Evolutionary conservation across 1,140 invertebrate genomes (phyloP), one percentile per base, ranked within the genome.

Genomic region (Hyles euphorbiae): DNA sequence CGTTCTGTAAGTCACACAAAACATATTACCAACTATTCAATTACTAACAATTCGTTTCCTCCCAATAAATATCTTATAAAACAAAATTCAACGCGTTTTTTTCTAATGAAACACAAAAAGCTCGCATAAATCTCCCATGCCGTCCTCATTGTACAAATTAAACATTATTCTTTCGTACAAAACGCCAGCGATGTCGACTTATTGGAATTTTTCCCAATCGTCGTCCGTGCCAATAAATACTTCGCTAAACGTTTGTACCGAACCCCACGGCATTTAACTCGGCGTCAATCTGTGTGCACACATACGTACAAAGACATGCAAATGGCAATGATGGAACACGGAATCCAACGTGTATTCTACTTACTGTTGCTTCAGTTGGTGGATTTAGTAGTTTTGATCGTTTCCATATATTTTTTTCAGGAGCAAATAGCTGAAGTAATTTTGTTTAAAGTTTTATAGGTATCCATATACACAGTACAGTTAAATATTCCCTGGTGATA

Each of bases 131-230:
- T 85, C 76, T 74, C 68, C 58, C 58, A 63, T 65, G 53, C 71
- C 56, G 65, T 68, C 44, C 63, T 68, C 67, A 70, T 75, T 68
- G 76, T 61, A 65, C 81, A 87, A 87, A 87, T 87, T 87, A 87
- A 87, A 87, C 82, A 79, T 87, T 87, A 84, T 85, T 87, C 83
- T 85, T 80, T 81, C 72, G 71, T 75, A 40, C 75, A 73, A 58
- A 79, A 82, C 84, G 81, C 81, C 75, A 58, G 55, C 56, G 48
- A 46, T 52, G 5, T 32, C 50, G 61, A 56, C 47, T 76, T 87
- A 87, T 87, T 87, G 83, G 83, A 87, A 87, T 87, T 87, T 83
- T 87, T 86, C 76, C 79, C 80, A 81, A 84, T 81, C 79, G 60
- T 53, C 60, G 67, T 81, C 81, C 83, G 83, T 85, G 82, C 79